Evolutionary conservation across 2,888 invertebrate genomes (phyloP), one percentile per base, ranked within the genome.

Genomic region (Pheosia tremula): DNA sequence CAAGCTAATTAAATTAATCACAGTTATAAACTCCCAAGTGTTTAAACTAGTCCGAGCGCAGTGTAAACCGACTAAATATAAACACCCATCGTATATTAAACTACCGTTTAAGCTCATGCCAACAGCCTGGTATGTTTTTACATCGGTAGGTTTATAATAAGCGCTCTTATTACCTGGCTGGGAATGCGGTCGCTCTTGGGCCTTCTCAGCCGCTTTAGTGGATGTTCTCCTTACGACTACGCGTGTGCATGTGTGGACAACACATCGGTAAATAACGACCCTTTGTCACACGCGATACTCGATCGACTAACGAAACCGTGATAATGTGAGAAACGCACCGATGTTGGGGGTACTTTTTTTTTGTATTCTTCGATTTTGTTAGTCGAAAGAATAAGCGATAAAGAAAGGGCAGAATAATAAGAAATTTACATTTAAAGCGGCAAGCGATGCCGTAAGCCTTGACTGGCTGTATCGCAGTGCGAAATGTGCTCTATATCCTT

Each of bases 221-320:
- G 94, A 94, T 79, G 93, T 93, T 93, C 94, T 94, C 91, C 94
- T 90, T 90, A 94, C 93, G 90, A 94, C 94, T 94, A 93, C 89
- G 89, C 90, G 93, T 80, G 93, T 90, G 93, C 92, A 92, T 93
- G 93, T 90, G 93, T 91, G 92, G 90, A 93, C 93, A 93, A 93
- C 93, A 93, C 92, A 89, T 90, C 83, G 83, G 87, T 94, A 87
- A 93, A 88, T 90, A 86, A 87, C 83, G 83, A 81, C 84, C 78
- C 85, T 76, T 79, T 77, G 71, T 77, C 78, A 75, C 81, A 81
- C 83, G 79, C 79, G 66, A 77, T 78, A 81, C 84, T 85, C 86
- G 79, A 77, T 80, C 87, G 84, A 80, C 84, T 77, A 84, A 89
- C 84, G 75, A 81, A 81, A 77, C 57, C 68, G 50, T 9, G 5